Evolutionary conservation across 1,140 invertebrate species (phyloP).

Genomic region (Centruroides sculpturatus): DNA sequence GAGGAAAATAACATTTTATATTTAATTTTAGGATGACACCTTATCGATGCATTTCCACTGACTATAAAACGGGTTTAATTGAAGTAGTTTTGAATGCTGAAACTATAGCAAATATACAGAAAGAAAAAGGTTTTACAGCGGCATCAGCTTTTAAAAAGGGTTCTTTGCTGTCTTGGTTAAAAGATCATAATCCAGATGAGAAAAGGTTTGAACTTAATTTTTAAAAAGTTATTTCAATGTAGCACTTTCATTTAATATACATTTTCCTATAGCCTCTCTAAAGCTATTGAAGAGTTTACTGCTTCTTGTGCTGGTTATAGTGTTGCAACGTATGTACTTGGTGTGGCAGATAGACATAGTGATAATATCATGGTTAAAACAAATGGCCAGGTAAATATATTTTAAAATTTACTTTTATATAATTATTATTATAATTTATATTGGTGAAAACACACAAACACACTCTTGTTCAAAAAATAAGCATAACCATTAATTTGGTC

Average conservation of each 20-base stretch:
- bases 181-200: slow-evolving; percentile 31
- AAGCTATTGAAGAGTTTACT: slow-evolving; percentile 43
- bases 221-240: neutral
- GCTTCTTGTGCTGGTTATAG: slow-evolving; percentile 46
- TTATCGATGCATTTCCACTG: slow-evolving; percentile 90
- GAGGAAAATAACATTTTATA: no score
- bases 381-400: slow-evolving; percentile 32
- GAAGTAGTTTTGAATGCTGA: slow-evolving; percentile 85
- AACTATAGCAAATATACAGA: slow-evolving; percentile 94
- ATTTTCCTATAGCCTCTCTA: slow-evolving; percentile 29
- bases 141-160: slow-evolving; percentile 73
- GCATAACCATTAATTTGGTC: neutral
- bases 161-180: slow-evolving; percentile 51
- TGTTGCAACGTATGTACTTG: slow-evolving; percentile 45
- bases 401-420: neutral
- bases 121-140: slow-evolving; percentile 66
- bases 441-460: no score
- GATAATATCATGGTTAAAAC: slow-evolving; percentile 47
- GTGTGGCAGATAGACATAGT: slow-evolving; percentile 44
- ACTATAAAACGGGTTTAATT: slow-evolving; percentile 80
- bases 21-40: slow-evolving; percentile 67
- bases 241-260: neutral
- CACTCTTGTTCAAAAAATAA: no score
- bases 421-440: no score
- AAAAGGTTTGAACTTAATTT: slow-evolving; percentile 4